phyloP scores from a whole-genome alignment of 2,797 vertebrate genomes.

The Myripristis jacobus region DNA sequence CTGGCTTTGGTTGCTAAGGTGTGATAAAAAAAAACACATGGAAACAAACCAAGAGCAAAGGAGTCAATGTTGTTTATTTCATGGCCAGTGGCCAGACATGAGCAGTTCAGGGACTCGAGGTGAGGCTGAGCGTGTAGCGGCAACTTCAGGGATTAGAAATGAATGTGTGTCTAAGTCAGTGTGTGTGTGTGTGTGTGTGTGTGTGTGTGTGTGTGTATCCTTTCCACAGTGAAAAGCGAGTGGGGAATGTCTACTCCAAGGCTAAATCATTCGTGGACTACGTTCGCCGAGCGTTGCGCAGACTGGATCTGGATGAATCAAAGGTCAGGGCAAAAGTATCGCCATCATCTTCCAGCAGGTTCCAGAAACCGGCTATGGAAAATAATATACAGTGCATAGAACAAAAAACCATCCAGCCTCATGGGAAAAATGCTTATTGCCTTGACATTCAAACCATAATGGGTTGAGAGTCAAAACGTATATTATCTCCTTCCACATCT shows the following conservation, averaged over 20 bases:
- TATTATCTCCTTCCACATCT: slow-evolving; percentile 1
- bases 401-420: neutral
- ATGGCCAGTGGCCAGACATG: slow-evolving; percentile 1
- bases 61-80: slow-evolving; percentile 14
- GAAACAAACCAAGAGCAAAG: slow-evolving; percentile 4
- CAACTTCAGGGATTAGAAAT: neutral
- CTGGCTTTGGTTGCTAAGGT: slow-evolving; percentile 21
- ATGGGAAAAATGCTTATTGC: neutral
- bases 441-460: neutral
- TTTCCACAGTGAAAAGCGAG: slow-evolving; percentile 84
- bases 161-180: slow-evolving; percentile 1
- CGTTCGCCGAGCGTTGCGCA: slow-evolving; percentile 88
- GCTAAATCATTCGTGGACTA: slow-evolving; percentile 93
- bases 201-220: neutral
- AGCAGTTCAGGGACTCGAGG: slow-evolving; percentile 11
- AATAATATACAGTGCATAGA: neutral
- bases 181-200: slow-evolving; percentile 23
- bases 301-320: slow-evolving; percentile 91
- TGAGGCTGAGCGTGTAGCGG: neutral
- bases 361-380: slow-evolving; percentile 23
- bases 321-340: slow-evolving; percentile 81
- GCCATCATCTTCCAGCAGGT: slow-evolving; percentile 15
- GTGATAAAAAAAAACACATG: neutral
- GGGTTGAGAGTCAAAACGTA: neutral
- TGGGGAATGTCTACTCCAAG: slow-evolving; percentile 95